Conservation (phyloP, 2,113 vertebrate genomes). For the Rhinogobius similis region DNA sequence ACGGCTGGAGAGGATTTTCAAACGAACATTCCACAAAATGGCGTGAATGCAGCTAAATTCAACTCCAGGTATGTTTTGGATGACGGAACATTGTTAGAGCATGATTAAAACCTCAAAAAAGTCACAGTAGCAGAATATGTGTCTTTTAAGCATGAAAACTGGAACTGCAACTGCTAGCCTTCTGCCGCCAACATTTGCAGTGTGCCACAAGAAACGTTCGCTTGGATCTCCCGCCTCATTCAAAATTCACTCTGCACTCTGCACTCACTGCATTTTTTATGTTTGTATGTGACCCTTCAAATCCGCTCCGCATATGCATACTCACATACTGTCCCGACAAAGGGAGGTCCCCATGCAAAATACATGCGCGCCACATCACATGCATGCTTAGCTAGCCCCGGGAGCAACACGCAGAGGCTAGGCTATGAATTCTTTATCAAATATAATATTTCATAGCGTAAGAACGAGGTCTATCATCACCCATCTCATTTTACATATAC, state of each 20-base stretch:
- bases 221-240: not conserved
- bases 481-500: not conserved
- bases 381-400: slow-evolving; percentile 33
- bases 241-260: not conserved
- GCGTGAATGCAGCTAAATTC: too few species aligned
- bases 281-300: not conserved
- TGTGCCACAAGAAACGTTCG: not conserved
- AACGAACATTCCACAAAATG: too few species aligned
- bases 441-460: slow-evolving; percentile 11
- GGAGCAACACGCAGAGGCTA: slow-evolving; percentile 1
- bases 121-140: too few species aligned
- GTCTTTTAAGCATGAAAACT: too few species aligned
- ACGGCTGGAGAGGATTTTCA: too few species aligned
- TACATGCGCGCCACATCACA: slow-evolving; percentile 48
- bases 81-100: too few species aligned
- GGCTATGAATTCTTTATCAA: slow-evolving; percentile 48
- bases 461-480: not conserved
- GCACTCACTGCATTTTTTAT: slow-evolving; percentile 7
- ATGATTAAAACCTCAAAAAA: too few species aligned
- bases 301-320: not conserved
- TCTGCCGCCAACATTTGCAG: not conserved
- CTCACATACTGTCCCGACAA: not conserved
- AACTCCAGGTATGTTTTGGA: too few species aligned
- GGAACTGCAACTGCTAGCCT: not conserved
- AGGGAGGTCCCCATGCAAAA: slow-evolving; percentile 43